phyloP scores from a whole-genome alignment of 1,140 invertebrate species.

The Trichonephila inaurata region DNA sequence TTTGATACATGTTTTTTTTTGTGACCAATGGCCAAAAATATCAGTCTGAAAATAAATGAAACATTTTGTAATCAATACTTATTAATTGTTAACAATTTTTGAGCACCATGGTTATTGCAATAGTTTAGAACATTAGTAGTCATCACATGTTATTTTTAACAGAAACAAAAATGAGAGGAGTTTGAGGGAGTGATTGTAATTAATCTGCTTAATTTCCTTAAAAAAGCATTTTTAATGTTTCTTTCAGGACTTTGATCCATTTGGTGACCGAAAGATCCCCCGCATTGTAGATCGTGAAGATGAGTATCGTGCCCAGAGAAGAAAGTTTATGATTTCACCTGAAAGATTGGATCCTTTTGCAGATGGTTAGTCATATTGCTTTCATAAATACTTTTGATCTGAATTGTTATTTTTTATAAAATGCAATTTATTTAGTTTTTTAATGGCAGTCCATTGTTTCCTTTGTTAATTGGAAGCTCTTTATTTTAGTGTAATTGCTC shows the following conservation, averaged over 20 bases:
- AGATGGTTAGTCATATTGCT: conserved; percentile 88
- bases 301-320: conserved; percentile 94
- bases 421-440: not conserved
- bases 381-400: not conserved
- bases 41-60: too few relatives aligned
- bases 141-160: too few relatives aligned
- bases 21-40: too few relatives aligned
- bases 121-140: too few relatives aligned
- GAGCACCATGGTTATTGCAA: too few relatives aligned
- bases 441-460: conserved; percentile 19
- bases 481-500: not conserved
- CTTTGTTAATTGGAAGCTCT: not conserved
- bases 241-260: conserved; percentile 95
- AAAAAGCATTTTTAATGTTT: conserved; percentile 76
- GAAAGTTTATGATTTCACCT: conserved; percentile 96
- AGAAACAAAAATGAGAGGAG: too few relatives aligned
- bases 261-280: conserved; percentile 94
- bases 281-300: conserved; percentile 96
- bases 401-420: not conserved
- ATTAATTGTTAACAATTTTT: too few relatives aligned
- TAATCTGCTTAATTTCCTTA: conserved; percentile 44
- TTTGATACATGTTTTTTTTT: too few relatives aligned
- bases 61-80: too few relatives aligned
- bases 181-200: too few relatives aligned
- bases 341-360: conserved; percentile 98